A percentile compares a stretch with the other conserved stretches of the same genome.
Conservation (phyloP, 2,888 invertebrate species). For the Synergus japonicus region DNA sequence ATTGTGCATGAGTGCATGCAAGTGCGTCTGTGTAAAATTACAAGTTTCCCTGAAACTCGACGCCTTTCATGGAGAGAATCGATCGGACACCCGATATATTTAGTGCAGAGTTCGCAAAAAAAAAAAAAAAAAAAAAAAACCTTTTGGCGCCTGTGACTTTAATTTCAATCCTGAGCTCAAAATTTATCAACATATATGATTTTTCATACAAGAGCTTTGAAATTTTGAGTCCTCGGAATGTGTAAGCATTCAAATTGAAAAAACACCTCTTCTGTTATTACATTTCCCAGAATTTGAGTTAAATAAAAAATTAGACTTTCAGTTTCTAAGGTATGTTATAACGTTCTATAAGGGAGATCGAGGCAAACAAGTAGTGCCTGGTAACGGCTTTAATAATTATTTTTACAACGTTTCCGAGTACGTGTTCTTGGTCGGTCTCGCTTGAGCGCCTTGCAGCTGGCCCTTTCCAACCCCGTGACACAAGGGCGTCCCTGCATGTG, state of each 20-base stretch:
- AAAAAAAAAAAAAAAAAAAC: neutral
- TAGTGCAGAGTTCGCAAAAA: neutral
- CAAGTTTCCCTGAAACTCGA: conserved; percentile 39
- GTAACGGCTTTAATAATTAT: conserved; percentile 77
- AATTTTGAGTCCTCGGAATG: neutral
- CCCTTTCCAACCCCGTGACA: conserved; percentile 73
- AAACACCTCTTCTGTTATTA: neutral
- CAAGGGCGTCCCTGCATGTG: conserved; percentile 71
- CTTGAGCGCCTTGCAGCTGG: conserved; percentile 77
- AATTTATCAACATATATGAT: neutral
- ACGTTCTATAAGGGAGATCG: conserved; percentile 39
- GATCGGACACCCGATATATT: conserved; percentile 43
- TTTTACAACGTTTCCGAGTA: conserved; percentile 78
- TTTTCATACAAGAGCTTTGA: neutral
- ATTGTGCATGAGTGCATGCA: conserved; percentile 5
- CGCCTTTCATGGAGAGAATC: conserved; percentile 40
- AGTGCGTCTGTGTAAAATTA: conserved; percentile 43
- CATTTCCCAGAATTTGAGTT: neutral
- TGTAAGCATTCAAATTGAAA: neutral
- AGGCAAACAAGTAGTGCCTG: conserved; percentile 56
- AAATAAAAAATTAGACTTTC: neutral
- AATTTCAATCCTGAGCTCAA: neutral
- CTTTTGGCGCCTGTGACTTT: neutral
- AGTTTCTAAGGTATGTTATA: neutral
- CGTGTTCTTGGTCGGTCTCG: conserved; percentile 71